Conservation (phyloP, 2,888 invertebrate genomes). For the Noctua comes region DNA sequence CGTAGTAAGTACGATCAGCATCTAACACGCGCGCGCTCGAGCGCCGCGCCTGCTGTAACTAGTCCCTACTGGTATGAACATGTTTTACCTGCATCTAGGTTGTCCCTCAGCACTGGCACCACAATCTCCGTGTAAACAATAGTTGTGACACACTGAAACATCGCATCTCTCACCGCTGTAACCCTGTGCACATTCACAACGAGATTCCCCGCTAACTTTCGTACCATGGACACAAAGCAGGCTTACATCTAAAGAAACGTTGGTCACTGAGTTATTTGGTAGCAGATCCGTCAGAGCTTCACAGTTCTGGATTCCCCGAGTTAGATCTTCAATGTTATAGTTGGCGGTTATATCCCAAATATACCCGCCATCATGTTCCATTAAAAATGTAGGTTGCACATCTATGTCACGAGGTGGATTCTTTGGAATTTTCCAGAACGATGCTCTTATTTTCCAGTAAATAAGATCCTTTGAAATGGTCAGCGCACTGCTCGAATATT, state of each 20-base stretch:
- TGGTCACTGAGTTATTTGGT: too few species aligned
- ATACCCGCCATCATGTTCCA: neutral
- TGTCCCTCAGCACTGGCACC: neutral
- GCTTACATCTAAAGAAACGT: neutral
- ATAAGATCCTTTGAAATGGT: neutral
- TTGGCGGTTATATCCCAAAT: neutral
- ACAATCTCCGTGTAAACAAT: constrained; percentile 1
- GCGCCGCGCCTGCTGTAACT: too few species aligned
- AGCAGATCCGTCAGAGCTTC: neutral
- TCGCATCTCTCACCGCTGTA: too few species aligned
- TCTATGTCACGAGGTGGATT: neutral
- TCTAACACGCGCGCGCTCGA: too few species aligned
- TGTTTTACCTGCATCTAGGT: neutral
- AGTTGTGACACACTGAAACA: too few species aligned
- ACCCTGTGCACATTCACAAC: too few species aligned
- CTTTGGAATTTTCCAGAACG: constrained; percentile 53
- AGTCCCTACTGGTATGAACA: neutral
- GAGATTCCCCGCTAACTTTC: neutral
- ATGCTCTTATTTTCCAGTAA: constrained; percentile 68
- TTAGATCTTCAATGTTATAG: neutral
- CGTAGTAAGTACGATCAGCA: too few species aligned
- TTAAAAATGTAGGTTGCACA: neutral
- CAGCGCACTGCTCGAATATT: neutral
- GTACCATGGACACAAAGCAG: constrained; percentile 58
- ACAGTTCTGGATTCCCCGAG: neutral